Conservation (phyloP, 2,113 vertebrate species). For the Passer domesticus region DNA sequence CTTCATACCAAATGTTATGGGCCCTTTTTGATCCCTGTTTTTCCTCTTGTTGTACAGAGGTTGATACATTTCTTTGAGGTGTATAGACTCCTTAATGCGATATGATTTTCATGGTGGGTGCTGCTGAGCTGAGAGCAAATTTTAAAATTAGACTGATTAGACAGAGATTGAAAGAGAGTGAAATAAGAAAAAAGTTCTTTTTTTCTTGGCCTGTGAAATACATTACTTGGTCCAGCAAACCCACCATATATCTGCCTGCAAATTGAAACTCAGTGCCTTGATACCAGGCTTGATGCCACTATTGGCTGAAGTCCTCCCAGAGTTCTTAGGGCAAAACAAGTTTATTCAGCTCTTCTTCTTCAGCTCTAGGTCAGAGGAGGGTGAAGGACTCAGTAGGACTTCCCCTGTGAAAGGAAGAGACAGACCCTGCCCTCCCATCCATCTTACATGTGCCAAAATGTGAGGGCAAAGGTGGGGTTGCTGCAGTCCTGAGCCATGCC, state of each 20-base stretch:
- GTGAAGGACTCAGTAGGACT: not conserved
- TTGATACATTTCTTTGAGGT: not conserved
- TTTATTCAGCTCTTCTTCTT: not conserved
- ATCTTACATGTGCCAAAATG: not conserved
- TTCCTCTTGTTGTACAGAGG: not conserved
- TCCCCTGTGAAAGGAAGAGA: not conserved
- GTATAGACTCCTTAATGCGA: not conserved
- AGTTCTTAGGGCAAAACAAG: not conserved
- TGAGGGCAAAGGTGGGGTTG: not conserved
- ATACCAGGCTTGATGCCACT: not conserved
- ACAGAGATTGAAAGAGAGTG: not conserved
- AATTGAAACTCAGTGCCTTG: not conserved
- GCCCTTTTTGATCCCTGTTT: not conserved
- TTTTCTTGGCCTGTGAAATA: not conserved
- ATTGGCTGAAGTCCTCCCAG: not conserved
- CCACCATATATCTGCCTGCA: not conserved
- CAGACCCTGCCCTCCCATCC: not conserved
- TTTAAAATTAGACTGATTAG: conserved; percentile 19
- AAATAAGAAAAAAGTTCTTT: not conserved
- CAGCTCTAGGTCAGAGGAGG: not conserved
- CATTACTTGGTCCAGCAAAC: not conserved
- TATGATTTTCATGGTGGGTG: not conserved
- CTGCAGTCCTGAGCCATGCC: not conserved
- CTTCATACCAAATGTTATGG: not conserved
- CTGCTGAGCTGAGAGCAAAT: not conserved